Evolutionary conservation across 2,113 vertebrate species (phyloP).

Genomic region (Colossoma macropomum): DNA sequence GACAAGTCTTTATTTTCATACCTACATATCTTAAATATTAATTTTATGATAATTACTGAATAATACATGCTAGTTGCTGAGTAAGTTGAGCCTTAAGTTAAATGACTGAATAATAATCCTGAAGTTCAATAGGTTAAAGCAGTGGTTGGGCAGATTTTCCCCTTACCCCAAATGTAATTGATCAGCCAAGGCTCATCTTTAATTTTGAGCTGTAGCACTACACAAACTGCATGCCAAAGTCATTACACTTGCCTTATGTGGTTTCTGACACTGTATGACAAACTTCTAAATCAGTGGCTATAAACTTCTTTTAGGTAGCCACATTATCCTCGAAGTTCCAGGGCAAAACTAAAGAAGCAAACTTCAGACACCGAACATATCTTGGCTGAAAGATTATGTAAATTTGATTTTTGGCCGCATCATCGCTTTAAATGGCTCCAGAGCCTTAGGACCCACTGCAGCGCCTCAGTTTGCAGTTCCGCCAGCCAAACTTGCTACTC

Average conservation of each 20-base stretch:
- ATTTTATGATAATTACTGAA: not conserved
- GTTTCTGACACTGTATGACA: not conserved
- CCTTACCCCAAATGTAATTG: too few relatives aligned
- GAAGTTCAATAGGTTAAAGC: too few relatives aligned
- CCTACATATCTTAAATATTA: not conserved
- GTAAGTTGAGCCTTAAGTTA: not conserved
- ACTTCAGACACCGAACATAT: not conserved
- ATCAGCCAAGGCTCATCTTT: too few relatives aligned
- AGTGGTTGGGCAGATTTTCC: too few relatives aligned
- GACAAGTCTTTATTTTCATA: not conserved
- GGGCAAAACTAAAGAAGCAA: not conserved
- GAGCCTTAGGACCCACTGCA: not conserved
- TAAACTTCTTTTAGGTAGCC: not conserved
- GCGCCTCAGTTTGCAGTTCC: not conserved
- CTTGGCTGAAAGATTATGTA: not conserved
- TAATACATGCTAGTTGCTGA: not conserved
- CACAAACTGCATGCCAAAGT: too few relatives aligned
- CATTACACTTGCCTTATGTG: not conserved
- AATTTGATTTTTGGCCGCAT: not conserved
- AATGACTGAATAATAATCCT: not conserved
- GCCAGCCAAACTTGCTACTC: not conserved
- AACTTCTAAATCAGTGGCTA: not conserved
- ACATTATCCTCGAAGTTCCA: not conserved
- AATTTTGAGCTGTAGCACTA: too few relatives aligned
- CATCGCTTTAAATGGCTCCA: not conserved